phyloP scores from a whole-genome alignment of 2,113 vertebrate species.

The Salvator merianae region DNA sequence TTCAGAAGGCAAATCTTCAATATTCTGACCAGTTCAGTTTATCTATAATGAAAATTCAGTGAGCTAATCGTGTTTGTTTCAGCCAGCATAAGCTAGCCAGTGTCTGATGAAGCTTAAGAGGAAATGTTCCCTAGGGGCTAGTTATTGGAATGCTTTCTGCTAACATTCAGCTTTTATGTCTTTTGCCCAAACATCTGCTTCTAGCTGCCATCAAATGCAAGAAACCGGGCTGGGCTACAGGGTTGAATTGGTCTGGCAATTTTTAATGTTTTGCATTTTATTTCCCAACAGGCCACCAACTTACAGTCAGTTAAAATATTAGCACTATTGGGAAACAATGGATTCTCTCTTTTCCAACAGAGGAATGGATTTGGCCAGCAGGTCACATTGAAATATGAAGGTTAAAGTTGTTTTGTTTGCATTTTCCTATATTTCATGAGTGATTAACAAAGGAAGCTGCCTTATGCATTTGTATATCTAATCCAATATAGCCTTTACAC shows the following conservation, averaged over 20 bases:
- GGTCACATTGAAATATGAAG: neutral
- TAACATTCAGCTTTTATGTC: neutral
- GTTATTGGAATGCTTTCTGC: constrained; percentile 4
- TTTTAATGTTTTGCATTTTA: neutral
- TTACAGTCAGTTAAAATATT: neutral
- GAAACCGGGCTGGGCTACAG: neutral
- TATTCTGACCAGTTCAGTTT: neutral
- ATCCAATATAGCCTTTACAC: too few species aligned
- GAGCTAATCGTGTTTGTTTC: constrained; percentile 25
- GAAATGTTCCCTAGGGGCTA: neutral
- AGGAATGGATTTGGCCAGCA: too few species aligned
- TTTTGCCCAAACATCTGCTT: constrained; percentile 17
- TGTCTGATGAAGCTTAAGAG: constrained; percentile 21
- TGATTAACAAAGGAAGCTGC: too few species aligned
- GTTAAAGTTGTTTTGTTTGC: neutral
- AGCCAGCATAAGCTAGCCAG: constrained; percentile 10
- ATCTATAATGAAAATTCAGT: constrained; percentile 28
- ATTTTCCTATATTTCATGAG: neutral
- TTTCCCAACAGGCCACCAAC: constrained; percentile 3
- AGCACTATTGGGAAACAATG: neutral
- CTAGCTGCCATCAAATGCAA: constrained; percentile 2
- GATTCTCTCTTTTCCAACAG: neutral
- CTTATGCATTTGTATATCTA: neutral
- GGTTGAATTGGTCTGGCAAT: constrained; percentile 17
- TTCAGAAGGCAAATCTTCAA: constrained; percentile 1